Base-by-base conservation (phyloP, 2,113 vertebrate genomes). In the Elephantulus edwardii region DNA sequence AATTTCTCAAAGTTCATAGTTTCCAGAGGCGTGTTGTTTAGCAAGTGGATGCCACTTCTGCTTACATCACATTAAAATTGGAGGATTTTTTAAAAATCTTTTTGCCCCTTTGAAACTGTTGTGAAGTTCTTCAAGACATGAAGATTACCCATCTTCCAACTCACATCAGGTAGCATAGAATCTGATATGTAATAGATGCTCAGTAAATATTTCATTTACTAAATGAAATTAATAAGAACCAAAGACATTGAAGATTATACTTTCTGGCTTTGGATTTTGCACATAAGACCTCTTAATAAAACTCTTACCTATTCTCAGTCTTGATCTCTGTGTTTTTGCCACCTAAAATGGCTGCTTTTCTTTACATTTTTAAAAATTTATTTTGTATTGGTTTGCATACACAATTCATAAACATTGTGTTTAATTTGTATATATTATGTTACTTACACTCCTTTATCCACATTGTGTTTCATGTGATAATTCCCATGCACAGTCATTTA, bases 161-260 rank as follows among this genome's bases (percentile, higher is more conserved):
- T 74, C 40, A 80, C 40, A 52, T 90, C 58, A 66, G 7, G 85
- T 72, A 75, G 46, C 54, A 79, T 22, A 78, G 35, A 75, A n/a
- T 80, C 16, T 88, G 33, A 50, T n/a, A 66, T 40, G 2, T 28
- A 74, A 70, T 66, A 84, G 44, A 70, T 83, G 16, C 26, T 83
- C 17, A 68, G 56, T 77, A 91, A 93, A 92, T 79, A 71, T 74
- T 71, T 85, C 42, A 74, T 38, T 88, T 76, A 54, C 62, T 82
- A 38, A 62, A 54, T 66, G 42, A 33, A 24, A 26, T 52, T 83
- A 70, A 42, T 46, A 44, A 83, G 86, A 17, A 66, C 70, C 74
- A 70, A 76, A 14, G 68, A 77, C 48, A 12, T 60, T 50, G 17
- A 81, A 77, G 7, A 52, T 7, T 77, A 28, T 75, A 66, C 44